Percentiles rank a stretch among this genome's conserved stretches.
Evolutionary conservation across 2,888 invertebrate species (phyloP).

Genomic region (Leucophenga maculata): DNA sequence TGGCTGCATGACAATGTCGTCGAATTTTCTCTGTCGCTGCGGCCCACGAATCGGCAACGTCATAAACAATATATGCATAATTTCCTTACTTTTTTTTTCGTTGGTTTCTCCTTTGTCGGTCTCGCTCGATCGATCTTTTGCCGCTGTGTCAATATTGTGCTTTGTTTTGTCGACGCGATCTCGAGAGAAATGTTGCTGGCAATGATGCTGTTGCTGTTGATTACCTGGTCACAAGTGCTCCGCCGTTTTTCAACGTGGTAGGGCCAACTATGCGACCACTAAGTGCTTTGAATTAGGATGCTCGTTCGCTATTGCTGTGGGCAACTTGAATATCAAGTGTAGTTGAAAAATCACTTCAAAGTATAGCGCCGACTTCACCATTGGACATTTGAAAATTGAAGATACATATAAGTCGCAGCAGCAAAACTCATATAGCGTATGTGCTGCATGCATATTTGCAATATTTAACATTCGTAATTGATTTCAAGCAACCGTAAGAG

Average conservation of each 20-base stretch:
- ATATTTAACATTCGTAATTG: neutral
- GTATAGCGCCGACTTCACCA: constrained; percentile 2
- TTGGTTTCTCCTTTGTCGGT: constrained; percentile 45
- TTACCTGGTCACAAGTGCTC: constrained; percentile 39
- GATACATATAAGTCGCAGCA: too few species aligned
- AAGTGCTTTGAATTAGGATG: constrained; percentile 1
- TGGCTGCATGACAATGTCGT: constrained; percentile 31
- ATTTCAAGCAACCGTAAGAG: neutral
- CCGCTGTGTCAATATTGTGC: constrained; percentile 65
- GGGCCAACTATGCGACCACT: neutral
- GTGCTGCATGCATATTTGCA: neutral
- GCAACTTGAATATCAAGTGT: constrained; percentile 3
- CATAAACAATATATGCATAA: constrained; percentile 37
- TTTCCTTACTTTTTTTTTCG: neutral
- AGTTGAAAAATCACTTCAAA: constrained; percentile 17
- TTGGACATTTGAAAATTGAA: neutral
- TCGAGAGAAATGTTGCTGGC: neutral
- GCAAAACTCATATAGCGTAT: neutral
- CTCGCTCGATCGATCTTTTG: constrained; percentile 51
- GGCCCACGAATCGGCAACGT: constrained; percentile 58
- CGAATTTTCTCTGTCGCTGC: constrained; percentile 43
- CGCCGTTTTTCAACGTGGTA: constrained; percentile 37
- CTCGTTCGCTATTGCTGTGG: neutral
- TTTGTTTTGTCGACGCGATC: constrained; percentile 39
- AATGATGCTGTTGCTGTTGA: constrained; percentile 33